Evolutionary conservation across 2,888 invertebrate species (phyloP), one percentile per base, ranked within the genome.

Genomic region (Coelopa pilipes): DNA sequence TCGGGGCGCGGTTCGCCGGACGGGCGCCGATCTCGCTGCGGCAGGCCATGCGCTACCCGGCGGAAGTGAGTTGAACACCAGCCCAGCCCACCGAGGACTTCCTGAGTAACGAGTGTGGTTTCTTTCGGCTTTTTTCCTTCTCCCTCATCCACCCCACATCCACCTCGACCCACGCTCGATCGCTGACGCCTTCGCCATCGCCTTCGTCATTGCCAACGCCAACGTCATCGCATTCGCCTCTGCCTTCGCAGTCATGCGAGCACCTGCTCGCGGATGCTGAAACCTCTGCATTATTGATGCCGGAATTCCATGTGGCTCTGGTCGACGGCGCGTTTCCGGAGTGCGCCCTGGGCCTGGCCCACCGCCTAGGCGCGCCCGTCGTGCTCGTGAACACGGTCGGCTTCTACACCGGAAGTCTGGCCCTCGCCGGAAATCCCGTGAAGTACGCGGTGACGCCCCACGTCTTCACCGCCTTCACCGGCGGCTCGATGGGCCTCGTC

Each of bases 371-470:
- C 80, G 89, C 91, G 1, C 93, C 94, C 0, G 94, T 93, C 85
- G 93, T 94, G 89, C 93, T 93, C 88, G 91, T 94, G 76, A 94
- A 94, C 87, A 94, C 93, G 15, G 93, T 94, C 7, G 93, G 92
- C 17, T 91, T 93, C 84, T 93, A 93, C 87, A 90, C 91, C 17
- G 91, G 91, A 77, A 91, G 93, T 3, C 88, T 93, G 74, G 90
- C 92, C 66, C 88, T 90, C 63, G 91, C 93, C 55, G 94, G 94
- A 15, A 93, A 92, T 86, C 94, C 94, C 24, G 89, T 91, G 11
- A 92, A 92, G 0, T 94, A 90, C 87, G 92, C 94, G 5, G 90
- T 93, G 34, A 93, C 92, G 1, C 94, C 94, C 9, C 92, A 93
- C 85, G 91, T 93, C 80, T 90, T 90, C 4, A 89, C 89, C 82